phyloP scores from a whole-genome alignment of 2,113 vertebrate genomes.

The Phocoena sinus region DNA sequence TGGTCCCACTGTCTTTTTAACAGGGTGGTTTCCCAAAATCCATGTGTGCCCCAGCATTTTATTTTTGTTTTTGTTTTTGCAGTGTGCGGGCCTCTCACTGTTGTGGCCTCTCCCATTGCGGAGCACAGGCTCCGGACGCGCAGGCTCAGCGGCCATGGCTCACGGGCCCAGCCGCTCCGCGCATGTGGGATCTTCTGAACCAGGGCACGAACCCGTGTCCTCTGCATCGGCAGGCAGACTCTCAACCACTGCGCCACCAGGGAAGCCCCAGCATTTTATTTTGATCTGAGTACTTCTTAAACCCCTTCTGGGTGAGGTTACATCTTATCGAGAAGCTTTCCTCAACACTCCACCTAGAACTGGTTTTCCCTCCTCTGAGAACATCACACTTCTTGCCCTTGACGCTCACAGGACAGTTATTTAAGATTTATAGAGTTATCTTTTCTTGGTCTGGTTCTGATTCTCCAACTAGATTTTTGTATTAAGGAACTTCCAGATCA shows the following conservation, averaged over 20 bases:
- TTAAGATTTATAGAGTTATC: not conserved
- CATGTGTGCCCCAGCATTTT: not conserved
- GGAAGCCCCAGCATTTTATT: not conserved
- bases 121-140: no score
- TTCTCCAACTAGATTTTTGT: not conserved
- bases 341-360: not conserved
- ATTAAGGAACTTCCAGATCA: not conserved
- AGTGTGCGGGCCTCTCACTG: no score
- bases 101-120: no score
- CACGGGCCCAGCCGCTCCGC: no score
- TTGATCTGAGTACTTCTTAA: not conserved
- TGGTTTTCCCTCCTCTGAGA: not conserved
- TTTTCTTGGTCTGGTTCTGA: not conserved
- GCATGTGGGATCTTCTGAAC: no score
- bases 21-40: not conserved
- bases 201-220: no score
- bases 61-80: not conserved
- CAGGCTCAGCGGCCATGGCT: no score
- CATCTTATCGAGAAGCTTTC: not conserved
- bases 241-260: no score
- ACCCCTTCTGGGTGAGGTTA: not conserved
- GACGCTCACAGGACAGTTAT: not conserved
- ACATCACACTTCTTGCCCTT: not conserved
- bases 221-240: no score
- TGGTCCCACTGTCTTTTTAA: not conserved